Conservation (phyloP, 2,888 invertebrate species). For the Pomacea canaliculata region DNA sequence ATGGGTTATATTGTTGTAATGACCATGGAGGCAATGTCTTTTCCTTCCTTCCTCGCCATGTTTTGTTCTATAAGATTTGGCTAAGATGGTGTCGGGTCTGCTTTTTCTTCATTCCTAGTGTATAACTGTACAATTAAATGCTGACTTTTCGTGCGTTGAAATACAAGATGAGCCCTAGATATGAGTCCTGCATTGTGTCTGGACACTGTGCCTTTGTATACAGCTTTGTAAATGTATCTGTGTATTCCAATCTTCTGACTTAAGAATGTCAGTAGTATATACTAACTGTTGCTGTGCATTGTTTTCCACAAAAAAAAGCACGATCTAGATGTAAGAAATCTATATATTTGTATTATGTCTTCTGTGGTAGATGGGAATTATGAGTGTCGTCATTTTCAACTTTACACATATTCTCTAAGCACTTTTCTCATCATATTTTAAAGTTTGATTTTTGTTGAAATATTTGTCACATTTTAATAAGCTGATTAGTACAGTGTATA, state of each 20-base stretch:
- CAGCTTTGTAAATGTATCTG: constrained; percentile 2
- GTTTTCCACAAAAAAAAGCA: too few species aligned
- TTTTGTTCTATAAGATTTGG: neutral
- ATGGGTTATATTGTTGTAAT: neutral
- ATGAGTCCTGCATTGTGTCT: neutral
- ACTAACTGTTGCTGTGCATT: too few species aligned
- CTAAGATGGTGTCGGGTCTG: neutral
- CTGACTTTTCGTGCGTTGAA: too few species aligned
- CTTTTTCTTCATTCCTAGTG: neutral
- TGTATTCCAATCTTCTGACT: neutral
- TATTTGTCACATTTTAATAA: too few species aligned
- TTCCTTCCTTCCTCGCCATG: neutral
- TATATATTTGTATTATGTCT: too few species aligned
- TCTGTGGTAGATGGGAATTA: too few species aligned
- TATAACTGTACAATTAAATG: neutral
- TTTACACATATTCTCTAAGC: neutral
- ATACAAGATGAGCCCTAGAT: too few species aligned
- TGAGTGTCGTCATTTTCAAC: neutral
- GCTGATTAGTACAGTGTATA: too few species aligned
- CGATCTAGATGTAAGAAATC: too few species aligned
- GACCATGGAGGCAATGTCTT: neutral
- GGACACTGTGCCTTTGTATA: constrained; percentile 8
- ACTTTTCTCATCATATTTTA: too few species aligned
- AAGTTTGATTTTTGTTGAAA: too few species aligned
- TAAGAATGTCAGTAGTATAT: too few species aligned